Percentiles rank a stretch among this genome's conserved stretches.
These are phyloP conservation scores for Mesorhabditis spiculigera DNA, from an alignment of 2,888 invertebrate genomes.

Conservation along the genomic window DNA sequence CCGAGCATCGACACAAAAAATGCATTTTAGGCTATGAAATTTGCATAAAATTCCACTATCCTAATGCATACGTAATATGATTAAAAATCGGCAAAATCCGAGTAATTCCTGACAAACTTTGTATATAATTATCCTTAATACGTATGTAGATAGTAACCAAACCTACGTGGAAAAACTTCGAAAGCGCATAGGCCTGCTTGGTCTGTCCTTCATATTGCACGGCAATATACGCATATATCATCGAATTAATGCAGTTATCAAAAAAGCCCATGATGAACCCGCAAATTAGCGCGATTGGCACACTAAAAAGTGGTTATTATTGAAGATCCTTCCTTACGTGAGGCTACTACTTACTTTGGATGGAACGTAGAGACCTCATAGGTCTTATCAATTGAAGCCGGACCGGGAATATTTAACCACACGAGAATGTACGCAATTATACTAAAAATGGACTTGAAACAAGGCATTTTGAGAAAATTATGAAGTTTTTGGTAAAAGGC, in stretches of 20 bases:
- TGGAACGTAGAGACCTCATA: neutral
- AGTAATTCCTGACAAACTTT: too few species aligned
- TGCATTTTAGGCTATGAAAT: too few species aligned
- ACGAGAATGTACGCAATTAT: neutral
- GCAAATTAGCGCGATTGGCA: neutral
- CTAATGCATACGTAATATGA: too few species aligned
- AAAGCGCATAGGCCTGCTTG: neutral
- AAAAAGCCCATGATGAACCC: neutral
- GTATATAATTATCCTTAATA: too few species aligned
- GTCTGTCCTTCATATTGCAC: constrained; percentile 5
- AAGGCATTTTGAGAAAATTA: too few species aligned
- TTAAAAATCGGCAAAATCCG: too few species aligned
- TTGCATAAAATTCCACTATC: too few species aligned
- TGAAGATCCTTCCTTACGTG: neutral
- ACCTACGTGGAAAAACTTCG: neutral
- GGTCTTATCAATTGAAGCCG: neutral
- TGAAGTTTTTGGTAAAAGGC: too few species aligned
- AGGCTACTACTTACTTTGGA: neutral
- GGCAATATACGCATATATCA: neutral
- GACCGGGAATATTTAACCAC: neutral
- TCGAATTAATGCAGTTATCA: neutral
- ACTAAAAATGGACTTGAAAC: neutral
- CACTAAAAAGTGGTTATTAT: neutral
- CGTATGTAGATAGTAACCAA: neutral
- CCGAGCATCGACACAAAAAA: too few species aligned